Percentiles rank a stretch among this genome's conserved stretches.
phyloP scores from a whole-genome alignment of 1,140 invertebrate species.

The Hermatobates lingyangjiaoensis region DNA sequence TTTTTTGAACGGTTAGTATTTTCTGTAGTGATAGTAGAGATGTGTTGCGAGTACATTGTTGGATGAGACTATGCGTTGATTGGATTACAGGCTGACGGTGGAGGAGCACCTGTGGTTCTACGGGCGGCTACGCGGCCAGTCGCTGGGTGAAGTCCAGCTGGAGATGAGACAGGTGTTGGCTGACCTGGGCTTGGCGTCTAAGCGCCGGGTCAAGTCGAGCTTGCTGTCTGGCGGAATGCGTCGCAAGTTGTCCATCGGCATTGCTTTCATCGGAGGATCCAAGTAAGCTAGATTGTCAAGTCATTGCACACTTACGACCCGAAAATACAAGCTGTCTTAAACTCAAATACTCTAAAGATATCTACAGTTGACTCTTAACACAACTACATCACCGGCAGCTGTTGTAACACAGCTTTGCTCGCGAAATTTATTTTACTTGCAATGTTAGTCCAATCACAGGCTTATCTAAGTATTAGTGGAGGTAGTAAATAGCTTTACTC shows the following conservation, averaged over 20 bases:
- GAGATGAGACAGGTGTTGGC: conserved; percentile 29
- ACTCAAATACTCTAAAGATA: no score
- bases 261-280: conserved; percentile 50
- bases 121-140: conserved; percentile 9
- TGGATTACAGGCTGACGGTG: conserved; percentile 44
- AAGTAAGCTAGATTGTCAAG: conserved; percentile 29
- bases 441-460: no score
- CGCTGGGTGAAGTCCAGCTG: conserved; percentile 20
- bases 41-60: neutral
- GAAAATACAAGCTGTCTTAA: no score
- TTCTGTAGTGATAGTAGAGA: neutral
- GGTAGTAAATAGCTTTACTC: no score
- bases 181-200: conserved; percentile 34
- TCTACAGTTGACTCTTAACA: no score
- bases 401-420: no score
- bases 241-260: conserved; percentile 55
- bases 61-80: neutral
- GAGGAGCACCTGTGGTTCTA: conserved; percentile 60
- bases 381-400: no score
- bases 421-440: no score
- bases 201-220: conserved; percentile 24
- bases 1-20: neutral
- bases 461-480: no score
- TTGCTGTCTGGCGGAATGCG: conserved; percentile 67
- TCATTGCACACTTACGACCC: no score